Conservation (phyloP, 2,797 vertebrate species). For the Psittacula derbiana region DNA sequence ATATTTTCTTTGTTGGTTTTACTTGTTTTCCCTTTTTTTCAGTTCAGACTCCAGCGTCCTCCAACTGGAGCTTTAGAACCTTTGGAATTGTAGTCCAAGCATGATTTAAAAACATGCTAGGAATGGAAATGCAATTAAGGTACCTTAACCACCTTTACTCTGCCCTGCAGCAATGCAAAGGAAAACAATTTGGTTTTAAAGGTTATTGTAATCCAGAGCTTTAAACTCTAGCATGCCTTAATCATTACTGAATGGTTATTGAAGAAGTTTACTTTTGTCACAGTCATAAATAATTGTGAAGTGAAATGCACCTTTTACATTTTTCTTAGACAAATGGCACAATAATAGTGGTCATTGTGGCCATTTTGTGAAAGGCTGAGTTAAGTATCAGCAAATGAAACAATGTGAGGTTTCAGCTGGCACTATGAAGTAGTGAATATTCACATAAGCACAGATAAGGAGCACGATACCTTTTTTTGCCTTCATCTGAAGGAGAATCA, state of each 20-base stretch:
- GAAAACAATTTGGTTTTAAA: constrained; percentile 57
- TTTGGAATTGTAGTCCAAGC: not conserved
- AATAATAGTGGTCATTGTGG: not conserved
- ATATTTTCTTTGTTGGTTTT: not conserved
- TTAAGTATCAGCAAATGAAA: not conserved
- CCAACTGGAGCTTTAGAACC: not conserved
- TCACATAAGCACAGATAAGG: not conserved
- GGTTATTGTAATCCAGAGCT: constrained; percentile 36
- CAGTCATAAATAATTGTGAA: constrained; percentile 21
- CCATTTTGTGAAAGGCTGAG: not conserved
- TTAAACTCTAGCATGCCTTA: constrained; percentile 25
- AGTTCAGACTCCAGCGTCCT: not conserved
- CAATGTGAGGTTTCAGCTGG: not conserved
- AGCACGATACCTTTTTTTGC: not conserved
- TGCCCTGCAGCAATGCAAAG: constrained; percentile 44
- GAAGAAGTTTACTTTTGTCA: constrained; percentile 26
- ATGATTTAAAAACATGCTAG: not conserved
- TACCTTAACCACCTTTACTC: not conserved
- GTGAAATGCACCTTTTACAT: not conserved
- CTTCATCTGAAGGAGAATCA: not conserved
- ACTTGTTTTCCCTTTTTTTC: not conserved
- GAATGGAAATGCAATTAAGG: constrained; percentile 45
- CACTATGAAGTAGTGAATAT: not conserved
- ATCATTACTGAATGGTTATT: constrained; percentile 34
- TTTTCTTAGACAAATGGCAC: not conserved